Percentiles rank a stretch among this genome's conserved stretches.
Conservation (phyloP, 2,113 vertebrate genomes). For the Myiozetetes cayanensis region DNA sequence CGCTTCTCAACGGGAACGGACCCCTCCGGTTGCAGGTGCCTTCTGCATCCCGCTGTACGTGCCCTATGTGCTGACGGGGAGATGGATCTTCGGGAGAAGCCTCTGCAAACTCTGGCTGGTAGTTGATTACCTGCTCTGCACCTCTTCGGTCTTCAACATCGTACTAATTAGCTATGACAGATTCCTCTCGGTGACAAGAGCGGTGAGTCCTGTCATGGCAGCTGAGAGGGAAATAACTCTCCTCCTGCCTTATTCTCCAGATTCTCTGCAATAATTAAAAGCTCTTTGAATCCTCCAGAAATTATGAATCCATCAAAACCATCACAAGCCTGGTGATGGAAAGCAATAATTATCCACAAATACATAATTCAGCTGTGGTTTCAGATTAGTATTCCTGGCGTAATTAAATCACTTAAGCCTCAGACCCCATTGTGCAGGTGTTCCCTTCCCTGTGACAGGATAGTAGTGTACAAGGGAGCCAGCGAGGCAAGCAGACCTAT, state of each 20-base stretch:
- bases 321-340: not conserved
- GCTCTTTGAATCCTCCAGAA: not conserved
- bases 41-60: slow-evolving; percentile 82
- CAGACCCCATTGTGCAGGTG: not conserved
- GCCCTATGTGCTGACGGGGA: slow-evolving; percentile 79
- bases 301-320: not conserved
- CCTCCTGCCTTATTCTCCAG: not conserved
- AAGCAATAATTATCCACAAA: not conserved
- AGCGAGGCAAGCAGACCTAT: not conserved
- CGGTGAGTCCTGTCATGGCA: slow-evolving; percentile 71
- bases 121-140: slow-evolving; percentile 80
- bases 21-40: slow-evolving; percentile 66
- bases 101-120: slow-evolving; percentile 85
- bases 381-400: not conserved
- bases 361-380: not conserved
- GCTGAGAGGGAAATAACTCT: not conserved
- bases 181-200: slow-evolving; percentile 80
- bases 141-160: slow-evolving; percentile 82
- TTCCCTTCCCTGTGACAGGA: not conserved
- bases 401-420: not conserved
- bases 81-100: slow-evolving; percentile 78
- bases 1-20: not conserved
- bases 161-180: slow-evolving; percentile 84
- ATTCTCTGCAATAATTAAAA: not conserved
- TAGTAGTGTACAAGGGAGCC: not conserved